These are phyloP conservation scores for Nasonia longicornis DNA, from an alignment of 1,140 invertebrate species.

Conservation along the genomic window DNA sequence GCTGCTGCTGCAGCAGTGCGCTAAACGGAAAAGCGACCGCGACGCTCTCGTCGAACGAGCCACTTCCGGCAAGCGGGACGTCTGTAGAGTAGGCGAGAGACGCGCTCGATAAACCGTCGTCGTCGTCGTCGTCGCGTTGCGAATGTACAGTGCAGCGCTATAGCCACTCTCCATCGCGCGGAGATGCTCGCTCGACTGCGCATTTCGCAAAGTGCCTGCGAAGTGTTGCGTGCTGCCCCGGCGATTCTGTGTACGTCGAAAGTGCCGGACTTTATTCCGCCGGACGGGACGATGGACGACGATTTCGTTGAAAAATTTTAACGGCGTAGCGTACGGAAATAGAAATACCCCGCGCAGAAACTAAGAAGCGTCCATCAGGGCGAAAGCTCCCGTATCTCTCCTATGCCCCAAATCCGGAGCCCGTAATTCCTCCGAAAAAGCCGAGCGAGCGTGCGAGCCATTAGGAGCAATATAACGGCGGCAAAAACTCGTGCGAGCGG, in stretches of 20 bases:
- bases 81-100: neutral
- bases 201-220: neutral
- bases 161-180: no score
- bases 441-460: no score
- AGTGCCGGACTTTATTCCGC: neutral
- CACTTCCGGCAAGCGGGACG: slow-evolving; percentile 21
- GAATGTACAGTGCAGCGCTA: neutral
- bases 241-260: no score
- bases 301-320: no score
- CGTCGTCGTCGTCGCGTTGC: neutral
- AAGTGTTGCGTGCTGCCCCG: neutral
- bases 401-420: no score
- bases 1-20: neutral
- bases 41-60: slow-evolving; percentile 26
- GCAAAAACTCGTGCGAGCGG: neutral
- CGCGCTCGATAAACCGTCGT: slow-evolving; percentile 7
- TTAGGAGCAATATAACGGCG: no score
- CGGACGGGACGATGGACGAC: no score
- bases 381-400: no score
- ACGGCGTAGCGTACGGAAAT: no score
- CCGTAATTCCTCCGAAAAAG: no score
- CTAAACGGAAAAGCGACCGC: slow-evolving; percentile 41
- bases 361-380: no score
- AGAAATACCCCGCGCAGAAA: neutral
- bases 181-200: neutral